These are phyloP conservation scores for Chrysolina americana DNA, from an alignment of 2,888 invertebrate genomes.

Conservation along the genomic window DNA sequence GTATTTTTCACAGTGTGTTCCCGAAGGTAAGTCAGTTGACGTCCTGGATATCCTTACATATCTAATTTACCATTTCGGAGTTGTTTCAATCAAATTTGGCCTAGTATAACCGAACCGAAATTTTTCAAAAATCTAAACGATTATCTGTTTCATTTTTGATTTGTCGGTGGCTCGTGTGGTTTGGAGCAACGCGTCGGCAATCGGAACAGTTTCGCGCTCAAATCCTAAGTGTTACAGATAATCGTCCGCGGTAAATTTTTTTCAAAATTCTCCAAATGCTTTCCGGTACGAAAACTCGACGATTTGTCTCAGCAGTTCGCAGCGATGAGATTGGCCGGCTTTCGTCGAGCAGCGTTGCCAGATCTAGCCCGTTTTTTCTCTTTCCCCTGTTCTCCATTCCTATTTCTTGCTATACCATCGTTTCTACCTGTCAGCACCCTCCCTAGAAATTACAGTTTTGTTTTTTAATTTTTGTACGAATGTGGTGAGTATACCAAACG, in stretches of 20 bases:
- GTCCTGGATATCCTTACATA: conserved; percentile 27
- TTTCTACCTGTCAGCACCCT: not conserved
- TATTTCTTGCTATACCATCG: not conserved
- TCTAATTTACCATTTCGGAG: conserved; percentile 29
- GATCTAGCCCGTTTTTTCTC: conserved; percentile 42
- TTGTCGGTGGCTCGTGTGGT: conserved; percentile 46
- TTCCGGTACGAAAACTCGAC: conserved; percentile 42
- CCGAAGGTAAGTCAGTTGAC: conserved; percentile 65
- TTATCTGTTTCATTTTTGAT: conserved; percentile 51
- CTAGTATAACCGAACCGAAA: conserved; percentile 26
- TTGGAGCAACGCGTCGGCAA: conserved; percentile 36
- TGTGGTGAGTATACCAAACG: conserved; percentile 3
- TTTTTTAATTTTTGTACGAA: not conserved
- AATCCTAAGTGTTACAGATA: conserved; percentile 52
- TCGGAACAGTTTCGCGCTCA: conserved; percentile 37
- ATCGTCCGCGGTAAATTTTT: conserved; percentile 35
- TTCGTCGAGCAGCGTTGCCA: conserved; percentile 61
- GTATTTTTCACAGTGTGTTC: conserved; percentile 62
- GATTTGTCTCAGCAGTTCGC: conserved; percentile 59
- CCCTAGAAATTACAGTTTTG: not conserved
- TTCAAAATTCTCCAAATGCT: conserved; percentile 35
- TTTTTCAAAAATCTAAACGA: conserved; percentile 32
- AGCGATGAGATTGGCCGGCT: conserved; percentile 65
- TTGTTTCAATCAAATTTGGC: conserved; percentile 21
- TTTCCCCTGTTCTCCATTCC: not conserved